phyloP scores from a whole-genome alignment of 2,113 vertebrate genomes.

The Melanerpes aurifrons region DNA sequence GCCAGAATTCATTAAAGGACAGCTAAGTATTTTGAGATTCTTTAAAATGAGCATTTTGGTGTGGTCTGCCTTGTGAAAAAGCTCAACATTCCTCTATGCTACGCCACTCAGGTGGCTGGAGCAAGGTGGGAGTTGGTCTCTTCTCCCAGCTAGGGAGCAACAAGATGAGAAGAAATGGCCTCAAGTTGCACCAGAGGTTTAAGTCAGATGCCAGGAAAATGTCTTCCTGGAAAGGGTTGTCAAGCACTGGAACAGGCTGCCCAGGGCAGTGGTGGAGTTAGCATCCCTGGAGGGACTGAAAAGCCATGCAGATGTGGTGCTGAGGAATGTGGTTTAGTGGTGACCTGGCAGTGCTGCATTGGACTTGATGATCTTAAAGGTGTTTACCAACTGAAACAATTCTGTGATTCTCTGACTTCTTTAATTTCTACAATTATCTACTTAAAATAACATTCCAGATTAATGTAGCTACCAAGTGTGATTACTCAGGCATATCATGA shows the following conservation, averaged over 20 bases:
- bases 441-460: neutral
- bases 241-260: neutral
- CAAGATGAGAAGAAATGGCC: neutral
- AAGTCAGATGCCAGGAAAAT: neutral
- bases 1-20: neutral
- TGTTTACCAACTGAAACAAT: neutral
- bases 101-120: neutral
- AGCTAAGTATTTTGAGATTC: neutral
- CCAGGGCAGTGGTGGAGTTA: neutral
- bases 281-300: neutral
- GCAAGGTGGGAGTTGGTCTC: fast-evolving
- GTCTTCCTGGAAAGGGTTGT: neutral
- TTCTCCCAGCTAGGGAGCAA: neutral
- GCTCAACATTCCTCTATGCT: neutral
- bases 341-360: neutral
- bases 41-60: neutral
- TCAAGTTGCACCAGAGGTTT: fast-evolving
- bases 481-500: neutral
- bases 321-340: neutral
- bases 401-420: neutral
- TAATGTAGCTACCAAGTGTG: neutral
- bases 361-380: neutral
- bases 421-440: neutral
- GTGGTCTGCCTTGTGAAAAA: neutral
- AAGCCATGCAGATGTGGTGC: neutral